A percentile compares a stretch with the other conserved stretches of the same genome.
Evolutionary conservation across 2,888 invertebrate genomes (phyloP).

Genomic region (Synanthedon tipuliformis): DNA sequence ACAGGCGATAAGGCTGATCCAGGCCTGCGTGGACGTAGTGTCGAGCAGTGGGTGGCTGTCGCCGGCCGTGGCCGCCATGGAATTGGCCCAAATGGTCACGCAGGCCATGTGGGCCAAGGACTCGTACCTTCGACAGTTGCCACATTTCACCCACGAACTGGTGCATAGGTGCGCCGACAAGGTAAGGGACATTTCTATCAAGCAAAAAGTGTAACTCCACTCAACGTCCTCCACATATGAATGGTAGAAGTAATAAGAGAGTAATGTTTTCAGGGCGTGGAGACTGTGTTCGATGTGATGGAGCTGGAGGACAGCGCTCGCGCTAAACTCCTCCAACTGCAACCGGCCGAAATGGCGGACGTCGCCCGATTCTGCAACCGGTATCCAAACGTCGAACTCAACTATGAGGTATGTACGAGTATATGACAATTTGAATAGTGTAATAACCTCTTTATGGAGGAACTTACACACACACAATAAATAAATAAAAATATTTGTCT

Average conservation of each 20-base stretch:
- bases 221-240: too few species aligned
- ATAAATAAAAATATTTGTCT: too few species aligned
- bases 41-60: slow-evolving; percentile 97
- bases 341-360: slow-evolving; percentile 93
- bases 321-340: slow-evolving; percentile 80
- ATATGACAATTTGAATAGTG: too few species aligned
- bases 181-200: slow-evolving; percentile 49
- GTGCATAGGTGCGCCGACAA: slow-evolving; percentile 93
- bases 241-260: too few species aligned
- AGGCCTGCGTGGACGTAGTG: slow-evolving; percentile 94
- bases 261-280: slow-evolving; percentile 79
- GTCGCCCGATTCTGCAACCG: slow-evolving; percentile 98
- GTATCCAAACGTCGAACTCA: slow-evolving; percentile 98
- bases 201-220: too few species aligned
- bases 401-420: slow-evolving; percentile 93
- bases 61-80: slow-evolving; percentile 99
- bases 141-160: slow-evolving; percentile 91
- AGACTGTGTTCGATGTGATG: slow-evolving; percentile 96
- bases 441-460: too few species aligned
- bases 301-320: slow-evolving; percentile 93
- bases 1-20: slow-evolving; percentile 84
- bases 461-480: too few species aligned
- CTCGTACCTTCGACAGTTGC: slow-evolving; percentile 95
- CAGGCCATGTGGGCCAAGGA: slow-evolving; percentile 99
- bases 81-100: slow-evolving; percentile 99